Conservation (phyloP, 2,888 invertebrate species). For the Isoperla grammatica region DNA sequence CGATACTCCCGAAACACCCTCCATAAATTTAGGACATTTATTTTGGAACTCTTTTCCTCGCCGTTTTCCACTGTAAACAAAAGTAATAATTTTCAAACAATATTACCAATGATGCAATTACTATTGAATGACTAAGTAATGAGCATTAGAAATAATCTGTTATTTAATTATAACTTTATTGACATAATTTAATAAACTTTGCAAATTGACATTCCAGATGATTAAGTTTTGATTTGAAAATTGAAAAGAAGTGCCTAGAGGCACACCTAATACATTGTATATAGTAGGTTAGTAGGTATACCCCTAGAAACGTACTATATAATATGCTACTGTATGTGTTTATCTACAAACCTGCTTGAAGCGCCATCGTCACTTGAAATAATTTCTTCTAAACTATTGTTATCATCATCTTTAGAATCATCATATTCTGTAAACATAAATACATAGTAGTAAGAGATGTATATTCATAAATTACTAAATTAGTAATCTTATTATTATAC, state of each 20-base stretch:
- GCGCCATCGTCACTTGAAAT: not conserved
- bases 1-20: conserved; percentile 73
- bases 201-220: no score
- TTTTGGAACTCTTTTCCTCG: conserved; percentile 49
- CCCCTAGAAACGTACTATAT: not conserved
- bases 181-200: no score
- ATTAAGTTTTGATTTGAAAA: no score
- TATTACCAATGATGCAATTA: not conserved
- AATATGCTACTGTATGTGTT: not conserved
- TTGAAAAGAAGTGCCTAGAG: no score
- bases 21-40: conserved; percentile 75
- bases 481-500: no score
- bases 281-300: no score
- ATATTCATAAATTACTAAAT: no score
- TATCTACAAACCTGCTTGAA: conserved; percentile 14
- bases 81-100: not conserved
- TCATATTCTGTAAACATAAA: conserved; percentile 23
- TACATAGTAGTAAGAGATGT: no score
- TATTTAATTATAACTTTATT: no score
- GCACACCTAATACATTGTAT: no score
- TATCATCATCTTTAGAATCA: conserved; percentile 21
- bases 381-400: conserved; percentile 2
- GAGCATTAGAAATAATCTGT: no score
- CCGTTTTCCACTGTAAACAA: conserved; percentile 24
- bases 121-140: not conserved